Evolutionary conservation across 2,888 invertebrate species (phyloP).

Genomic region (Congeria kusceri): DNA sequence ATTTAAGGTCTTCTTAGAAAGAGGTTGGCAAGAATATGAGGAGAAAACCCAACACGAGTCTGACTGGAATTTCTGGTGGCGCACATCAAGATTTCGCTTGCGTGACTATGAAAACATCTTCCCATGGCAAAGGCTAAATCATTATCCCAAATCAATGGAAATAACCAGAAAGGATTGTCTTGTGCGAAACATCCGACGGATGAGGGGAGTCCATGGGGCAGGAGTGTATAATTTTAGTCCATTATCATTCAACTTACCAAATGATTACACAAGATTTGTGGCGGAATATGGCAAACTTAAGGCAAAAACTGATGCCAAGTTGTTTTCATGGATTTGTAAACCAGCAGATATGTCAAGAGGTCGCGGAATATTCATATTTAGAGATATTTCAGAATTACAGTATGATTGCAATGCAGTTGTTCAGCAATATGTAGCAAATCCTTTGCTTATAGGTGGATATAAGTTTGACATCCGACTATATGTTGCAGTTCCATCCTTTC

Average conservation of each 20-base stretch:
- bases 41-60: conserved; percentile 86
- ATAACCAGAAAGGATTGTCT: conserved; percentile 94
- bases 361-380: conserved; percentile 92
- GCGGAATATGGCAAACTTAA: conserved; percentile 88
- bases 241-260: conserved; percentile 92
- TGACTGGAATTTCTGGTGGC: conserved; percentile 95
- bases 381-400: conserved; percentile 87
- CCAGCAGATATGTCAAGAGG: conserved; percentile 95
- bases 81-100: conserved; percentile 90
- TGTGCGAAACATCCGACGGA: conserved; percentile 90
- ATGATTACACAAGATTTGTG: conserved; percentile 93
- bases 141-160: conserved; percentile 91
- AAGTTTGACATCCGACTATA: conserved; percentile 84
- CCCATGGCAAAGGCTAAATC: conserved; percentile 88
- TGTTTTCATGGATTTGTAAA: conserved; percentile 92
- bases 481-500: conserved; percentile 82
- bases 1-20: conserved; percentile 89
- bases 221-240: conserved; percentile 92
- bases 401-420: conserved; percentile 93
- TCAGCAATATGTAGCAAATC: conserved; percentile 87
- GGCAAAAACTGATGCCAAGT: conserved; percentile 75
- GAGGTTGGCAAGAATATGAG: conserved; percentile 92
- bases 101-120: conserved; percentile 79
- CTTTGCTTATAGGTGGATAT: conserved; percentile 83
- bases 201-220: conserved; percentile 93